Evolutionary conservation across 2,888 invertebrate genomes (phyloP).

Genomic region (Lutraria lutraria): DNA sequence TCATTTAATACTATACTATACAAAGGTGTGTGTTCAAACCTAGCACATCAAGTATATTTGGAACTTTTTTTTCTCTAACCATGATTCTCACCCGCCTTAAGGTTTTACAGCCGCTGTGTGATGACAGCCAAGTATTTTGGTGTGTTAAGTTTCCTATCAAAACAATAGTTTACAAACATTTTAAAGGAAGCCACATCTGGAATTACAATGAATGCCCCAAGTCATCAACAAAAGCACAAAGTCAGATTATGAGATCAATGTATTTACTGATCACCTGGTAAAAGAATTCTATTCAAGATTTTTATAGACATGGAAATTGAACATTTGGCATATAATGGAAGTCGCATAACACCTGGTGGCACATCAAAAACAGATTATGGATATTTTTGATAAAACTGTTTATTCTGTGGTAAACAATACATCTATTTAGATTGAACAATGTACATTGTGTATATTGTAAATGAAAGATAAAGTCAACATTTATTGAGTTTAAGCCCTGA

Average conservation of each 20-base stretch:
- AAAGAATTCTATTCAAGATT: slow-evolving; percentile 52
- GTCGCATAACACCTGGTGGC: slow-evolving; percentile 38
- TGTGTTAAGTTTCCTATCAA: background rate
- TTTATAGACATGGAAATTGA: slow-evolving; percentile 47
- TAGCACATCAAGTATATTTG: background rate
- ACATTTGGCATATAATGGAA: slow-evolving; percentile 47
- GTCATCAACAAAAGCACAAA: slow-evolving; percentile 14
- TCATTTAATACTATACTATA: no score
- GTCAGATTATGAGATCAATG: slow-evolving; percentile 27
- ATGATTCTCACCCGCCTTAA: background rate
- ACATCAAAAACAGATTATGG: slow-evolving; percentile 42
- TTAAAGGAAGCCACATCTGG: slow-evolving; percentile 23
- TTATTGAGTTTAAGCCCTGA: slow-evolving; percentile 45
- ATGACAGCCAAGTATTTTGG: slow-evolving; percentile 12
- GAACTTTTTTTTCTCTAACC: background rate
- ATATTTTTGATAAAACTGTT: slow-evolving; percentile 45
- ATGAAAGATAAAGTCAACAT: slow-evolving; percentile 49
- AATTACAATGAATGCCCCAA: slow-evolving; percentile 9
- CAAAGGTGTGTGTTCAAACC: background rate
- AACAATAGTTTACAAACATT: slow-evolving; percentile 28
- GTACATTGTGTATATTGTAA: slow-evolving; percentile 33
- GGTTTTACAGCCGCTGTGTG: background rate
- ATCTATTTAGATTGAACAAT: slow-evolving; percentile 28
- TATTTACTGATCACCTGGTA: slow-evolving; percentile 38
- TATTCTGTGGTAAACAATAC: slow-evolving; percentile 44